Evolutionary conservation across 2,888 invertebrate genomes (phyloP), one percentile per base, ranked within the genome.

Genomic region (Leptinotarsa tumamoca): DNA sequence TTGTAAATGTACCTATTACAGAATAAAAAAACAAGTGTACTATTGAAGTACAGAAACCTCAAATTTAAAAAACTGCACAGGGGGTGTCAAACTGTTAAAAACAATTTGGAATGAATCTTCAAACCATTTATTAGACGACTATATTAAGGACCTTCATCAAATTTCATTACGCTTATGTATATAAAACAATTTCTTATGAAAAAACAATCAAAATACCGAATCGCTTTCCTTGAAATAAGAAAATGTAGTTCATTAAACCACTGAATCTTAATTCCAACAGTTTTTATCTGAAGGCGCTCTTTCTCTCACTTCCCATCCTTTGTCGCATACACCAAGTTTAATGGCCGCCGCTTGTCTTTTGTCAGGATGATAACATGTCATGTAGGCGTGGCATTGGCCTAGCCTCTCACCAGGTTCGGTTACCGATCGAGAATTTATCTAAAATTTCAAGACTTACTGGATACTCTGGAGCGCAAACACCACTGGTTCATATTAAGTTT

Each of bases 281-380:
- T 4, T 52, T 68, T 15, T 56, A 69, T 68, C 54, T 27, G 5
- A 68, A 17, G 74, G 76, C 71, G 18, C 33, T 76, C 75, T 74
- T 61, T 77, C 78, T 79, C 71, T 72, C 71, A 76, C 74, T 74
- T 68, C 58, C 79, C 80, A 76, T 80, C 82, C 81, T 82, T 77
- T 79, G 73, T 71, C 83, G 83, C 83, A 83, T 75, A 82, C 78
- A 79, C 78, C 78, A 73, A 82, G 80, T 84, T 84, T 86, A 86
- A 86, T 86, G 86, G 86, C 86, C 83, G 86, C 86, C 84, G 84
- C 83, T 81, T 81, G 84, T 84, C 85, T 85, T 86, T 86, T 85
- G 85, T 85, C 85, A 85, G 84, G 81, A 83, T 80, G 82, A 84
- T 82, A 84, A 82, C 84, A 82, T 81, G 84, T 76, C 80, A 78